Evolutionary conservation across 1,140 invertebrate species (phyloP).

Genomic region (Drosophila kohkoa): DNA sequence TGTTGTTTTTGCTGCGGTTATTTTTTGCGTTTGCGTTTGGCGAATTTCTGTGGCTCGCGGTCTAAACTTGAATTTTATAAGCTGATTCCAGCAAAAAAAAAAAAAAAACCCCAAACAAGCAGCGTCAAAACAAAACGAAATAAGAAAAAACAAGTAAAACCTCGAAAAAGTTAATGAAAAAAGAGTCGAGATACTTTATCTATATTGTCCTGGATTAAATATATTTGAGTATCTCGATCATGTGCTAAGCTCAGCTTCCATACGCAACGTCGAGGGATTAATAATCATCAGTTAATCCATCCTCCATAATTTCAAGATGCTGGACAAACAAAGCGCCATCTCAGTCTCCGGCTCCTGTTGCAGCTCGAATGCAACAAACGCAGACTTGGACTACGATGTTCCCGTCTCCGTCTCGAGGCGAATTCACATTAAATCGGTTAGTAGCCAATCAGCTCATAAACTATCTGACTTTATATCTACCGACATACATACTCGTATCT

Average conservation of each 20-base stretch:
- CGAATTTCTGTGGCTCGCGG: slow-evolving; percentile 51
- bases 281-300: slow-evolving; percentile 15
- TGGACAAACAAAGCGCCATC: slow-evolving; percentile 66
- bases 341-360: slow-evolving; percentile 71
- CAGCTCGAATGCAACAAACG: slow-evolving; percentile 69
- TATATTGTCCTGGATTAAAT: slow-evolving; percentile 85
- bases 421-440: slow-evolving; percentile 79
- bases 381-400: slow-evolving; percentile 79
- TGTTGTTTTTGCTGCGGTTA: slow-evolving; percentile 28
- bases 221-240: slow-evolving; percentile 74
- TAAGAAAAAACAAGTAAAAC: slow-evolving; percentile 32
- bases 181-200: slow-evolving; percentile 74
- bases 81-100: slow-evolving; percentile 78
- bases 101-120: slow-evolving; percentile 28
- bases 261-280: not conserved
- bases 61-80: slow-evolving; percentile 81
- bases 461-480: slow-evolving; percentile 46
- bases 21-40: slow-evolving; percentile 40
- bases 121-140: slow-evolving; percentile 36
- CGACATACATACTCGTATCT: no score
- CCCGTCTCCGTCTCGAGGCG: slow-evolving; percentile 73
- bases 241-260: slow-evolving; percentile 31
- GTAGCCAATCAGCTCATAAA: slow-evolving; percentile 64
- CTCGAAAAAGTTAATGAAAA: slow-evolving; percentile 14
- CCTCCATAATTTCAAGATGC: slow-evolving; percentile 45